phyloP scores from a whole-genome alignment of 2,113 vertebrate species.

The Ptyas mucosa region DNA sequence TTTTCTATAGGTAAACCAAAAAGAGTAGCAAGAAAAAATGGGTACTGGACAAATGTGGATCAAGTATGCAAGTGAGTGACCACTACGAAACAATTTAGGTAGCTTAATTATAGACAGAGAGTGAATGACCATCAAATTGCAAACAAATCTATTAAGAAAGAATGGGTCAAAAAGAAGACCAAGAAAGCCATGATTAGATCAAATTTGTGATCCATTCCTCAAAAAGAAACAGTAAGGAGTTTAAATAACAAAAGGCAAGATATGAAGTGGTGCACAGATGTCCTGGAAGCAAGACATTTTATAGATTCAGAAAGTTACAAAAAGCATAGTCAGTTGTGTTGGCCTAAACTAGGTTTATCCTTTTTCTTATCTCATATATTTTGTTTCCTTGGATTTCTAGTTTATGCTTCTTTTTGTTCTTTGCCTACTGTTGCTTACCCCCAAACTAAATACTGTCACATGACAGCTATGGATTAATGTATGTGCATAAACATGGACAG shows the following conservation, averaged over 20 bases:
- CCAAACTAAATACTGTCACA: background rate
- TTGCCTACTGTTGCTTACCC: background rate
- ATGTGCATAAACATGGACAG: background rate
- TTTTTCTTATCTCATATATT: background rate
- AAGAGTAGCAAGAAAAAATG: background rate
- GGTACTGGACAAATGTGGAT: background rate
- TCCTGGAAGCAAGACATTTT: background rate
- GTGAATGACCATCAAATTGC: background rate
- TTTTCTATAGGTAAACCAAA: background rate
- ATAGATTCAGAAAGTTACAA: background rate
- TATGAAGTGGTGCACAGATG: background rate
- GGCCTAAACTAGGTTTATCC: background rate
- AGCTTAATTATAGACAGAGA: background rate
- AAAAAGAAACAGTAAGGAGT: background rate
- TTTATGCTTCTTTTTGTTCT: background rate
- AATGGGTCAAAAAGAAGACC: background rate
- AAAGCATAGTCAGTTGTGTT: background rate
- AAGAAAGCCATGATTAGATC: background rate
- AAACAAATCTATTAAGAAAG: background rate
- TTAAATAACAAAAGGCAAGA: background rate
- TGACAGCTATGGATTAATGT: background rate
- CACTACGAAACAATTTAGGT: background rate
- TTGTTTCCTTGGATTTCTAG: background rate
- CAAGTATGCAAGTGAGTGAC: background rate
- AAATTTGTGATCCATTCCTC: background rate